A percentile compares a stretch with the other conserved stretches of the same genome.
Conservation (phyloP, 2,888 invertebrate species). For the Macaria notata region DNA sequence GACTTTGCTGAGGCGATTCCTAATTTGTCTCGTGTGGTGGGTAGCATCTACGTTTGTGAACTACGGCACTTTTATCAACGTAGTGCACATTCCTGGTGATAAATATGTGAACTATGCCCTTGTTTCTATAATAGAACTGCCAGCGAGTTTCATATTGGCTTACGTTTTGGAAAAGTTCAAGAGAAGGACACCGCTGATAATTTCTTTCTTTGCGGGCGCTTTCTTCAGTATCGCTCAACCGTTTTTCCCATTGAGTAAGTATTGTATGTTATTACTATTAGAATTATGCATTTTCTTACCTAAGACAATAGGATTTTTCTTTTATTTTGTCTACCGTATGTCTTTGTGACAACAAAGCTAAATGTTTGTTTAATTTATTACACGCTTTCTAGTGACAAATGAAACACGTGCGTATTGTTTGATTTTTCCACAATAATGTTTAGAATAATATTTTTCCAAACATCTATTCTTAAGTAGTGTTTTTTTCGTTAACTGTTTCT, state of each 20-base stretch:
- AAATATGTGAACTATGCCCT: constrained; percentile 88
- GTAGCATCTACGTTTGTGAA: constrained; percentile 88
- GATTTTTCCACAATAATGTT: too few relatives aligned
- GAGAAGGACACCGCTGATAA: constrained; percentile 78
- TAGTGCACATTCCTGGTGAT: constrained; percentile 87
- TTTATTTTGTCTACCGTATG: constrained; percentile 40
- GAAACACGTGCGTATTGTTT: too few relatives aligned
- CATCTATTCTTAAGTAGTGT: too few relatives aligned
- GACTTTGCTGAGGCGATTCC: constrained; percentile 54
- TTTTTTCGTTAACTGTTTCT: too few relatives aligned
- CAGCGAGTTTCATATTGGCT: constrained; percentile 80
- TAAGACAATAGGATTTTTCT: neutral
- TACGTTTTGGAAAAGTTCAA: constrained; percentile 79
- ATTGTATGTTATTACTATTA: neutral
- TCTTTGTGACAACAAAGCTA: neutral
- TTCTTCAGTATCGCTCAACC: constrained; percentile 82
- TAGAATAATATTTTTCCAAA: too few relatives aligned
- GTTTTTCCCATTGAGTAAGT: constrained; percentile 79
- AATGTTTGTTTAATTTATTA: too few relatives aligned
- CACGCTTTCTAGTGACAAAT: too few relatives aligned
- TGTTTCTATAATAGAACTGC: constrained; percentile 80
- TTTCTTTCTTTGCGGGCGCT: constrained; percentile 80
- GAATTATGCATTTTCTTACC: neutral
- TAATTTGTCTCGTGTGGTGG: constrained; percentile 68
- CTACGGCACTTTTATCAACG: constrained; percentile 88